Percentiles rank a stretch among this genome's conserved stretches.
phyloP scores from a whole-genome alignment of 2,797 vertebrate genomes.

The Notolabrus celidotus region DNA sequence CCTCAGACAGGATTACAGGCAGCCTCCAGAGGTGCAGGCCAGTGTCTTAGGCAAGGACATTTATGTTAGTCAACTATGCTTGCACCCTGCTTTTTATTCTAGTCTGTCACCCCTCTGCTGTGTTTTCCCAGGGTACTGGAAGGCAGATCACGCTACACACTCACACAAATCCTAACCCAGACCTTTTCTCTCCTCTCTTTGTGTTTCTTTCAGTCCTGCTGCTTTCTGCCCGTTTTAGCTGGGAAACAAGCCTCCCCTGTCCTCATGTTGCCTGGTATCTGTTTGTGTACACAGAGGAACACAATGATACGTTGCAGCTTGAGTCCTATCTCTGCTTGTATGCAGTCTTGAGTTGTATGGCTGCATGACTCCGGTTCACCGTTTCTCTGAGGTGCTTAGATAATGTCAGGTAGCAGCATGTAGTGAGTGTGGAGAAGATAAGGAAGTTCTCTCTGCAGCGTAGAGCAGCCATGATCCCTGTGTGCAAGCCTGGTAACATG shows the following conservation, averaged over 20 bases:
- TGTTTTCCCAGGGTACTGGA: slow-evolving; percentile 58
- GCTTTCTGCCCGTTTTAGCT: slow-evolving; percentile 61
- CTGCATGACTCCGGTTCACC: slow-evolving; percentile 63
- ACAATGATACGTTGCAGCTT: slow-evolving; percentile 79
- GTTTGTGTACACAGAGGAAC: slow-evolving; percentile 38
- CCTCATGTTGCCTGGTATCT: slow-evolving; percentile 41
- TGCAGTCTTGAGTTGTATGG: slow-evolving; percentile 43
- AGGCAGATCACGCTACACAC: slow-evolving; percentile 49
- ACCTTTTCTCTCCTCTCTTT: slow-evolving; percentile 22
- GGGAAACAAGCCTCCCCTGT: slow-evolving; percentile 79
- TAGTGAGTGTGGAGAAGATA: slow-evolving; percentile 80
- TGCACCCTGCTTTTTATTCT: slow-evolving; percentile 49
- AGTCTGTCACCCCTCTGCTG: slow-evolving; percentile 53
- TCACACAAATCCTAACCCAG: slow-evolving; percentile 64
- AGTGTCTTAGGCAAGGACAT: slow-evolving; percentile 85
- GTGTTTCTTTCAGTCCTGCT: slow-evolving; percentile 70
- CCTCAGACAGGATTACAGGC: slow-evolving; percentile 83
- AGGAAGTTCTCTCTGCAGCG: slow-evolving; percentile 47
- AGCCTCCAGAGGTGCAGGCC: slow-evolving; percentile 82
- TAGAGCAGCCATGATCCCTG: slow-evolving; percentile 47
- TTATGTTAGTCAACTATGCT: slow-evolving; percentile 74
- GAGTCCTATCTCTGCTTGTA: slow-evolving; percentile 74
- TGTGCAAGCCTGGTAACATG: slow-evolving; percentile 48
- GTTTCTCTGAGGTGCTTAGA: slow-evolving; percentile 61
- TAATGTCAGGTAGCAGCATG: slow-evolving; percentile 86